These are phyloP conservation scores for Pteropus alecto DNA, from an alignment of 2,113 vertebrate genomes.

Conservation along the genomic window DNA sequence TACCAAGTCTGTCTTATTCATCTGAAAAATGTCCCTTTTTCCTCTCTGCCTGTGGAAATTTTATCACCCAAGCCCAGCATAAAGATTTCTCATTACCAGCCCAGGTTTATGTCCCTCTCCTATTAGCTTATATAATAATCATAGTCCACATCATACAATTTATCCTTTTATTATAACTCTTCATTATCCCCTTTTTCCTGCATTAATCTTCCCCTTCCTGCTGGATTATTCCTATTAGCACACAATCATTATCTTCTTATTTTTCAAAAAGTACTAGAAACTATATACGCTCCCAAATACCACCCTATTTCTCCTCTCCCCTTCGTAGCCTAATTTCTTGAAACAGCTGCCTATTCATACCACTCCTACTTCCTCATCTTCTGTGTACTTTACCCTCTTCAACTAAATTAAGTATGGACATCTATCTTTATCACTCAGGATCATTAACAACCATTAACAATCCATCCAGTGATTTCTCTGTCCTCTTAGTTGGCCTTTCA, in stretches of 20 bases:
- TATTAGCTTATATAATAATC: neutral
- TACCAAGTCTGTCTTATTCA: neutral
- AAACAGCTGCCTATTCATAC: neutral
- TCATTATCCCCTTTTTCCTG: neutral
- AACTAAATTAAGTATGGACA: neutral
- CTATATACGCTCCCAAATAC: neutral
- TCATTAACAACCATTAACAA: neutral
- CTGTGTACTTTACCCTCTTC: neutral
- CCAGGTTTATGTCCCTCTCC: neutral
- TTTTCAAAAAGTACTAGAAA: neutral
- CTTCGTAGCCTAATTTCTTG: neutral
- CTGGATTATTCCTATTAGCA: slow-evolving; percentile 26
- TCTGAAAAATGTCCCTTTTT: neutral
- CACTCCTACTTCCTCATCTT: neutral
- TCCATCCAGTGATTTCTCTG: neutral
- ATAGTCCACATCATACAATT: neutral
- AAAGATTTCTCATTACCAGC: neutral
- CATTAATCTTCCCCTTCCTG: slow-evolving; percentile 33
- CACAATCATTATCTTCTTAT: neutral
- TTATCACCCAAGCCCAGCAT: neutral
- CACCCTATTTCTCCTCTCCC: neutral
- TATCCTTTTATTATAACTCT: slow-evolving; percentile 6
- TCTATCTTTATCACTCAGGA: neutral
- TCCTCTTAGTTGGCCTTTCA: neutral
- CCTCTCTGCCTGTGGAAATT: neutral